These are phyloP conservation scores for Sylvilagus bachmani DNA, from an alignment of 2,113 vertebrate species.

Conservation along the genomic window DNA sequence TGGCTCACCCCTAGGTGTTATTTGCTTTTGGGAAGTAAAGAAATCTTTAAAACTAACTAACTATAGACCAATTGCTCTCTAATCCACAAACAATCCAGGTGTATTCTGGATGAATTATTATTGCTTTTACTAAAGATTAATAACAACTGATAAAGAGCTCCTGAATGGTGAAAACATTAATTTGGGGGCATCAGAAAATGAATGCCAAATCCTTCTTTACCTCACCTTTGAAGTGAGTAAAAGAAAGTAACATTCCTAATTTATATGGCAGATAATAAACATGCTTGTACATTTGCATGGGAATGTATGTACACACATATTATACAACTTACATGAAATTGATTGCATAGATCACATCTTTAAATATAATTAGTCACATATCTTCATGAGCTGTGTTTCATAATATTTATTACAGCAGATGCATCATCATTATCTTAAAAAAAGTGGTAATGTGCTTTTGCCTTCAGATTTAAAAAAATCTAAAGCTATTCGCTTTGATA, in stretches of 20 bases:
- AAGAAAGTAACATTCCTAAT: not conserved
- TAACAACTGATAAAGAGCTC: not conserved
- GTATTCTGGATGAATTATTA: not conserved
- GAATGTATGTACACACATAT: not conserved
- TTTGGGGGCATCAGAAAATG: not conserved
- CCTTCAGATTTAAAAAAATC: not conserved
- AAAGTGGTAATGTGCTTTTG: not conserved
- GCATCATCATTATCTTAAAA: not conserved
- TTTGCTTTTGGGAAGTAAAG: too few relatives aligned
- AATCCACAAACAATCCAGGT: constrained; percentile 30
- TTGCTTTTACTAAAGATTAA: constrained; percentile 29
- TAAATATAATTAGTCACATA: not conserved
- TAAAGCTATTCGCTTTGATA: not conserved
- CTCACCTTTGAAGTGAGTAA: not conserved
- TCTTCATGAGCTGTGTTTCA: not conserved
- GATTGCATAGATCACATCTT: not conserved
- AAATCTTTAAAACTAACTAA: too few relatives aligned
- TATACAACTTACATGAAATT: not conserved
- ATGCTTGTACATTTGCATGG: not conserved
- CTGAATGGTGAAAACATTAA: not conserved
- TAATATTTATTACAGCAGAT: not conserved
- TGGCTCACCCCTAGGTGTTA: too few relatives aligned
- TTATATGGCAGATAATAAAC: not conserved
- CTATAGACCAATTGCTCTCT: not conserved
- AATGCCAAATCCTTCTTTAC: constrained; percentile 6